Evolutionary conservation across 2,113 vertebrate species (phyloP), one percentile per base, ranked within the genome.

Genomic region (Colistium nudipinnis): DNA sequence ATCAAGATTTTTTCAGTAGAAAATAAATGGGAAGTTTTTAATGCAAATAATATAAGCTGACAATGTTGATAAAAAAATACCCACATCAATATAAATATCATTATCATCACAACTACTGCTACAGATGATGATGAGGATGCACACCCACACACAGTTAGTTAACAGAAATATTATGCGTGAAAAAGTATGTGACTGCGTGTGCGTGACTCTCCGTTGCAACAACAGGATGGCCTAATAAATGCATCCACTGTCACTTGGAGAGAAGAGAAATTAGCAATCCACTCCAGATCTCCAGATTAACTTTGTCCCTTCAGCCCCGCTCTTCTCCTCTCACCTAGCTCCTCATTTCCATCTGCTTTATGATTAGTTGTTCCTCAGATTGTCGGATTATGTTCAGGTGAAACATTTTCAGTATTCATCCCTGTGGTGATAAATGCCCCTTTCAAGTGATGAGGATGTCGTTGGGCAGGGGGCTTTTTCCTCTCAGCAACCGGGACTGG

Each of bases 141-240:
- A n/a, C n/a, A n/a, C n/a, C n/a, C n/a, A n/a, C n/a, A n/a, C n/a
- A n/a, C n/a, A n/a, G n/a, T n/a, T n/a, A n/a, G n/a, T n/a, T n/a
- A n/a, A n/a, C n/a, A n/a, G n/a, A n/a, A n/a, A n/a, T n/a, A n/a
- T n/a, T n/a, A n/a, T n/a, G n/a, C n/a, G n/a, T n/a, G n/a, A n/a
- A n/a, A n/a, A n/a, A n/a, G n/a, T n/a, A n/a, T 62, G 63, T 61
- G 65, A 53, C 30, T 64, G 51, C 36, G 44, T 31, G 49, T 62
- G 74, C 74, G 31, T 65, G 82, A 35, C 62, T 82, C 54, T 30
- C 78, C 55, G 59, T 53, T 33, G 53, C 39, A 69, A 67, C 52
- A 73, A 72, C 57, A 24, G 33, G 35, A 59, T 62, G 56, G 53
- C 79, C 62, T 84, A 68, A 81, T 62, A 57, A 79, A 28, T 59